Evolutionary conservation across 2,888 invertebrate genomes (phyloP).

Genomic region (Cosmorhoe ocellata): DNA sequence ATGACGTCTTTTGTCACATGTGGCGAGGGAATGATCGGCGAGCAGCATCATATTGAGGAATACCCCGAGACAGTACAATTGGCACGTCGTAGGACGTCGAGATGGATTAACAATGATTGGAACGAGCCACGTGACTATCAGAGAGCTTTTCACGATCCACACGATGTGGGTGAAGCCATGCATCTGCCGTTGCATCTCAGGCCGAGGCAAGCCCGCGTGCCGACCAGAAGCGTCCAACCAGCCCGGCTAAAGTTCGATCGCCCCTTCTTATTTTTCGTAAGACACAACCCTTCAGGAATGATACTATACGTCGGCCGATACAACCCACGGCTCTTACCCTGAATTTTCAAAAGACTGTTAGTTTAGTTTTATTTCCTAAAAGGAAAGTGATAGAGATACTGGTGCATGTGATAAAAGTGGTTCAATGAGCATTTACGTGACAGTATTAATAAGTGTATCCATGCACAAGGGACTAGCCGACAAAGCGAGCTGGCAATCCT

Average conservation of each 20-base stretch:
- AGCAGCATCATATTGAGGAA: slow-evolving; percentile 90
- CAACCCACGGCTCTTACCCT: slow-evolving; percentile 91
- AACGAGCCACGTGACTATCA: slow-evolving; percentile 85
- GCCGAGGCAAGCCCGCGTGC: slow-evolving; percentile 87
- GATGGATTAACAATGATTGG: slow-evolving; percentile 72
- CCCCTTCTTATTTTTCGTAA: slow-evolving; percentile 93
- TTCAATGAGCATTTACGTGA: slow-evolving; percentile 76
- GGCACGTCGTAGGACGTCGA: slow-evolving; percentile 62
- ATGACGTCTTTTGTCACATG: slow-evolving; percentile 92
- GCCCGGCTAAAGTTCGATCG: slow-evolving; percentile 92
- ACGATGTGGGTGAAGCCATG: slow-evolving; percentile 76
- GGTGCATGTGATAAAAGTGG: slow-evolving; percentile 71
- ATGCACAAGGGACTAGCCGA: slow-evolving; percentile 53
- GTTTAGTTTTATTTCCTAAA: slow-evolving; percentile 73
- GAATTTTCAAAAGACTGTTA: slow-evolving; percentile 76
- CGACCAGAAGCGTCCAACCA: slow-evolving; percentile 83
- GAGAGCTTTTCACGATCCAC: slow-evolving; percentile 86
- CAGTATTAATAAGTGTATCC: slow-evolving; percentile 75
- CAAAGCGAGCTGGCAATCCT: slow-evolving; percentile 39
- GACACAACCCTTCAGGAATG: slow-evolving; percentile 96
- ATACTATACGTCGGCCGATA: slow-evolving; percentile 94
- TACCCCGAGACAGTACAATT: slow-evolving; percentile 87
- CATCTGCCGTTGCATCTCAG: slow-evolving; percentile 86
- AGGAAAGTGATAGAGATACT: slow-evolving; percentile 77
- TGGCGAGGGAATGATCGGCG: slow-evolving; percentile 87